A percentile compares a stretch with the other conserved stretches of the same genome.
phyloP scores from a whole-genome alignment of 2,113 vertebrate genomes.

The Pelecanoides urinatrix region DNA sequence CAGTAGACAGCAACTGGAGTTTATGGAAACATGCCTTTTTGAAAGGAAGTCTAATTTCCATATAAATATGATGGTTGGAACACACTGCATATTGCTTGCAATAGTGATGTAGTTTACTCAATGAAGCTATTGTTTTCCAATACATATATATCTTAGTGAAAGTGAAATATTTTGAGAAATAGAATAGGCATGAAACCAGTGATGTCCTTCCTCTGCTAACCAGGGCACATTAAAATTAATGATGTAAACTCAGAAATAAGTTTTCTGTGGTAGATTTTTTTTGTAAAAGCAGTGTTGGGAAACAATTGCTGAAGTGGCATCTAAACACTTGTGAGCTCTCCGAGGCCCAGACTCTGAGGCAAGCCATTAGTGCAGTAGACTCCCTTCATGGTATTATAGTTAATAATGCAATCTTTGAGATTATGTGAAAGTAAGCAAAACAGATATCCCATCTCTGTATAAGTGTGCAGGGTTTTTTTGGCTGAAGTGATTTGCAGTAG shows the following conservation, averaged over 20 bases:
- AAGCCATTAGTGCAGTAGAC: neutral
- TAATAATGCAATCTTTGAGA: neutral
- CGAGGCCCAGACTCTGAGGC: neutral
- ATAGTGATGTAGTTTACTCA: neutral
- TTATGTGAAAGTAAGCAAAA: neutral
- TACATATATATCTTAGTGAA: neutral
- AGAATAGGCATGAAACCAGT: neutral
- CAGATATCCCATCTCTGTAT: neutral
- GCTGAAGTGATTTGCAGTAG: neutral
- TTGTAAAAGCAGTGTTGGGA: neutral
- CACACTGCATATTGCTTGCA: neutral
- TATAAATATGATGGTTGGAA: slow-evolving; percentile 52
- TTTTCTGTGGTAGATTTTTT: neutral
- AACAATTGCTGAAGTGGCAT: neutral
- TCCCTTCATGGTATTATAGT: accelerated
- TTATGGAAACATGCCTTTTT: neutral
- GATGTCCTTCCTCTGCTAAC: neutral
- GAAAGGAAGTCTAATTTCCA: slow-evolving; percentile 50
- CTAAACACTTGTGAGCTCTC: neutral
- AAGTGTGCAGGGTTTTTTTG: too few species aligned
- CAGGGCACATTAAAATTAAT: neutral
- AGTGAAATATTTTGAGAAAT: neutral
- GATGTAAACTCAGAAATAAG: neutral
- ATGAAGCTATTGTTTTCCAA: slow-evolving; percentile 16
- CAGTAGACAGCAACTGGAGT: slow-evolving; percentile 1